A percentile compares a stretch with the other conserved stretches of the same genome.
Evolutionary conservation across 2,797 vertebrate species (phyloP).

Genomic region (Lophius americanus): DNA sequence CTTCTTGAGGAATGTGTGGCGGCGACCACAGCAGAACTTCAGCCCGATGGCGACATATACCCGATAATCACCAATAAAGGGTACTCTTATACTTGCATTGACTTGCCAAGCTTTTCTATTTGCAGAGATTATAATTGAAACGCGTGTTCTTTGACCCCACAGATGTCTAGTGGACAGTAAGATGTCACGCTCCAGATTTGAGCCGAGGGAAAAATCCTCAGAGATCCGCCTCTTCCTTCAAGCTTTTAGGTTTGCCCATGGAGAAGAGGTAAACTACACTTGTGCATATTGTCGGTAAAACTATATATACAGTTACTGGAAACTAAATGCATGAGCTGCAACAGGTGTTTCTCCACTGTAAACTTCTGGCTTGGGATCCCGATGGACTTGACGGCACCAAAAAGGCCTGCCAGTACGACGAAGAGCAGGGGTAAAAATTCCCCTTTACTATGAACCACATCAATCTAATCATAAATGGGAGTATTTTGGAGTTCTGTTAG

Average conservation of each 20-base stretch:
- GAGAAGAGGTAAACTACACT: slow-evolving; percentile 59
- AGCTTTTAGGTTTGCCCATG: slow-evolving; percentile 78
- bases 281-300: not conserved
- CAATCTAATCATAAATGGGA: not conserved
- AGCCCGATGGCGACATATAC: slow-evolving; percentile 53
- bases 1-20: slow-evolving; percentile 83
- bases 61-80: slow-evolving; percentile 81
- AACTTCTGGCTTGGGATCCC: slow-evolving; percentile 78
- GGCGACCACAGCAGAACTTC: slow-evolving; percentile 27
- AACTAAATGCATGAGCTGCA: no score
- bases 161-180: slow-evolving; percentile 83
- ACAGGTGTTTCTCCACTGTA: slow-evolving; percentile 86
- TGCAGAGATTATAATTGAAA: not conserved
- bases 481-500: no score
- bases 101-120: rapidly evolving
- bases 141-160: not conserved
- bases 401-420: slow-evolving; percentile 84
- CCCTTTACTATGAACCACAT: not conserved
- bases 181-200: slow-evolving; percentile 68
- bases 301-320: not conserved
- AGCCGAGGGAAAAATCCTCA: slow-evolving; percentile 59
- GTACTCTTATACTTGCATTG: slow-evolving; percentile 52
- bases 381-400: slow-evolving; percentile 42
- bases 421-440: slow-evolving; percentile 56
- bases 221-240: slow-evolving; percentile 74